Conservation (phyloP, 2,888 invertebrate genomes). For the Biston stratarius region DNA sequence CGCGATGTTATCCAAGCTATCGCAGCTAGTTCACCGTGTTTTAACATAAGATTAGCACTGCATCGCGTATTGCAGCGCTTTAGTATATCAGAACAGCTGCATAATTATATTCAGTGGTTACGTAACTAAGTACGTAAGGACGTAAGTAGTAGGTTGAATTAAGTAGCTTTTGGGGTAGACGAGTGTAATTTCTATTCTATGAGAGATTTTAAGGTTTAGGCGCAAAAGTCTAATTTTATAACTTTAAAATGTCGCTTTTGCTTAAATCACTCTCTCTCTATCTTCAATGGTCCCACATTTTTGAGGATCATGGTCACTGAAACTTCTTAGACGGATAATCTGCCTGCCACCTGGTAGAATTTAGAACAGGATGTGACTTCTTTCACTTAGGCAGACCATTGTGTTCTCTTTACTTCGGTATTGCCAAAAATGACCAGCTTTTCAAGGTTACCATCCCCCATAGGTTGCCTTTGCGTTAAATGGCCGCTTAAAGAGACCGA, state of each 20-base stretch:
- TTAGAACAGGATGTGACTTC: too few species aligned
- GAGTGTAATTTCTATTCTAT: conserved; percentile 21
- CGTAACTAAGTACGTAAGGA: conserved; percentile 21
- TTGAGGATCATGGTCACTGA: too few species aligned
- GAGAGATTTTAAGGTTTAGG: not conserved
- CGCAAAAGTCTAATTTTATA: not conserved
- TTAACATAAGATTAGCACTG: conserved; percentile 46
- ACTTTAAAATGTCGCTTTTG: not conserved
- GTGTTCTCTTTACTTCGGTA: too few species aligned
- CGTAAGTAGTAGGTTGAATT: conserved; percentile 15
- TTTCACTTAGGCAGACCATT: too few species aligned
- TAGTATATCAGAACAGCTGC: conserved; percentile 13
- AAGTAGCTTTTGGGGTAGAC: conserved; percentile 15
- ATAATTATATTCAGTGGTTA: conserved; percentile 31
- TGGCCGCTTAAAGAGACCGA: too few species aligned
- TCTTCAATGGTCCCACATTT: too few species aligned
- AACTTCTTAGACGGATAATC: too few species aligned
- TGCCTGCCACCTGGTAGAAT: too few species aligned
- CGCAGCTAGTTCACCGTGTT: conserved; percentile 45
- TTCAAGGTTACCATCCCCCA: too few species aligned
- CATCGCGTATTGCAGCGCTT: conserved; percentile 39
- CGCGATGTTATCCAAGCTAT: conserved; percentile 16
- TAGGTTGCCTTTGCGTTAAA: too few species aligned
- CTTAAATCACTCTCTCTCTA: too few species aligned
- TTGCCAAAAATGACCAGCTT: too few species aligned